These are phyloP conservation scores for Drosophila sp. DNA, from an alignment of 1,140 invertebrate genomes.

Conservation along the genomic window DNA sequence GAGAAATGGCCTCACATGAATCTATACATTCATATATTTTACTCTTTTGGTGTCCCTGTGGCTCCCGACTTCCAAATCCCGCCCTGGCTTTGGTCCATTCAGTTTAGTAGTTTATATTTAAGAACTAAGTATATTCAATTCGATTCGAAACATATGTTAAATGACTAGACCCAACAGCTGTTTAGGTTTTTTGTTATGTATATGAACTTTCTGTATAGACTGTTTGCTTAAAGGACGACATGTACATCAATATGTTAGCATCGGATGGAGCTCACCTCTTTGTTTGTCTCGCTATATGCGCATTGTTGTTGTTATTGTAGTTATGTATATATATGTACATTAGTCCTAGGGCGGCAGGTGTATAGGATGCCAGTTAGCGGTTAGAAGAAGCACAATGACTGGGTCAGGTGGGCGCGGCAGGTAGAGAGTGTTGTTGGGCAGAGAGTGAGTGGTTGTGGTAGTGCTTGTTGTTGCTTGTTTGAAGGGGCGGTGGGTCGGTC, in stretches of 20 bases:
- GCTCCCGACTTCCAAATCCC: no score
- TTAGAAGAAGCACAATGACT: slow-evolving; percentile 30
- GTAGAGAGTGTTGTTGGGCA: neutral
- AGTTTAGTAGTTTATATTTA: no score
- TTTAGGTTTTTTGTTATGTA: neutral
- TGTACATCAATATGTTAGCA: slow-evolving; percentile 42
- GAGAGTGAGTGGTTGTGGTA: neutral
- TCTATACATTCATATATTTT: no score
- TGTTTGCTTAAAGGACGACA: neutral
- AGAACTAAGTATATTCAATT: no score
- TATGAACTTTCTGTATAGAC: neutral
- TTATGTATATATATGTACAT: slow-evolving; percentile 8
- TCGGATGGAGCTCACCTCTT: slow-evolving; percentile 57
- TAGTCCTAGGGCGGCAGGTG: slow-evolving; percentile 44
- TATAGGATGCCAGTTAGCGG: slow-evolving; percentile 58
- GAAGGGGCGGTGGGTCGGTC: neutral
- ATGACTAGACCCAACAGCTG: no score
- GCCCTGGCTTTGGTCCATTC: no score
- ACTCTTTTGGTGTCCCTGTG: no score
- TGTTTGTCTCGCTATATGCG: slow-evolving; percentile 52
- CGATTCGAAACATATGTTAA: no score
- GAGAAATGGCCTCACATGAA: no score
- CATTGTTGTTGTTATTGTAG: slow-evolving; percentile 41
- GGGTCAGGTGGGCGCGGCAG: slow-evolving; percentile 49
- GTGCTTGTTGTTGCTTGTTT: slow-evolving; percentile 2